Evolutionary conservation across 2,888 invertebrate genomes (phyloP).

Genomic region (Psylliodes chrysocephalus): DNA sequence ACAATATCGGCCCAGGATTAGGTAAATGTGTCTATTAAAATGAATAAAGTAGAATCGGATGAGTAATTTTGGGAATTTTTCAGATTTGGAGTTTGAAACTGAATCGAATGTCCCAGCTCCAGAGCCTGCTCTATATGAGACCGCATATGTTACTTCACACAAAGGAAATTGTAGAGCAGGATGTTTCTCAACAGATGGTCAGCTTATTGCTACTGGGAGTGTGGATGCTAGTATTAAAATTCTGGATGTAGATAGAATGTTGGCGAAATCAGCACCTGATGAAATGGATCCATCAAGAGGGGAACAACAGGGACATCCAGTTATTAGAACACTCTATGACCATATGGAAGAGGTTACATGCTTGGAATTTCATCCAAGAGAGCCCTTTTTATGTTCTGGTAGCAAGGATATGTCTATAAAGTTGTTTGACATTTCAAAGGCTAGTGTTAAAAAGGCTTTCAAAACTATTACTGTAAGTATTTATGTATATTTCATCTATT

Average conservation of each 20-base stretch:
- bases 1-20: slow-evolving; percentile 74
- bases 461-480: slow-evolving; percentile 88
- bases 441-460: slow-evolving; percentile 97
- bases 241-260: slow-evolving; percentile 97
- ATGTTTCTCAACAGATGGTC: slow-evolving; percentile 94
- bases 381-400: slow-evolving; percentile 94
- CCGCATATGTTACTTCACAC: slow-evolving; percentile 98
- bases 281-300: slow-evolving; percentile 85
- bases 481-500: too few relatives aligned
- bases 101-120: slow-evolving; percentile 93
- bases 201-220: slow-evolving; percentile 96
- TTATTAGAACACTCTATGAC: slow-evolving; percentile 96
- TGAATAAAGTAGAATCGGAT: too few relatives aligned
- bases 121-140: slow-evolving; percentile 97
- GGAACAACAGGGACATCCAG: slow-evolving; percentile 96
- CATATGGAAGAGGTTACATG: slow-evolving; percentile 98
- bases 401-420: slow-evolving; percentile 94
- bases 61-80: too few relatives aligned
- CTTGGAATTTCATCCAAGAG: slow-evolving; percentile 95
- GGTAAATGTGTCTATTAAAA: too few relatives aligned
- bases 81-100: slow-evolving; percentile 95
- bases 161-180: slow-evolving; percentile 96
- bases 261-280: slow-evolving; percentile 96
- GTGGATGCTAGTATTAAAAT: slow-evolving; percentile 99
- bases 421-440: slow-evolving; percentile 97